Percentiles rank a stretch among this genome's conserved stretches.
These are phyloP conservation scores for Dendrophyllia cribrosa DNA, from an alignment of 64 coral and sea anemone species.

Conservation along the genomic window DNA sequence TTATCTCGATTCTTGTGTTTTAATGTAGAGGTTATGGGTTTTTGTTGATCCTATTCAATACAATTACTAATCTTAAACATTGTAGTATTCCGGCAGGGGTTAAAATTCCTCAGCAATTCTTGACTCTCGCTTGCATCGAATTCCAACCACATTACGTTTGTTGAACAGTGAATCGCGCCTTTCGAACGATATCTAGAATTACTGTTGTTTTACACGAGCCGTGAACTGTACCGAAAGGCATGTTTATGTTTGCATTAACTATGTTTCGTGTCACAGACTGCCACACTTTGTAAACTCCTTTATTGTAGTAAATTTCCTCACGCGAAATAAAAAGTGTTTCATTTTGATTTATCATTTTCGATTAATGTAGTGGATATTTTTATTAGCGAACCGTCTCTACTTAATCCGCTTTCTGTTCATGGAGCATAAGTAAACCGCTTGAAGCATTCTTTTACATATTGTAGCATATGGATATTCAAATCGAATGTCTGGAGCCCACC, in stretches of 20 bases:
- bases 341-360: neutral
- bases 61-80: slow-evolving; percentile 33
- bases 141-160: neutral
- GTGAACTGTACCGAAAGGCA: neutral
- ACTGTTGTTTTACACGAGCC: neutral
- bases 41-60: slow-evolving; percentile 37
- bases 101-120: slow-evolving; percentile 14
- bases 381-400: neutral
- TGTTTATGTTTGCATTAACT: slow-evolving; percentile 50
- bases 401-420: slow-evolving; percentile 1
- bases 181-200: neutral
- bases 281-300: neutral
- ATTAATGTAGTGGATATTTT: neutral
- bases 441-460: neutral
- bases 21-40: slow-evolving; percentile 5
- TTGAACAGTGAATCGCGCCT: neutral
- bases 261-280: slow-evolving; percentile 1
- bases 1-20: slow-evolving; percentile 18
- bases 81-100: neutral
- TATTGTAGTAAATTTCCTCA: slow-evolving; percentile 8
- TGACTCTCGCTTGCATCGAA: neutral
- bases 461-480: neutral
- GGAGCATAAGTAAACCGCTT: neutral
- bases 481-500: neutral
- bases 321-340: neutral